Conservation (phyloP, 2,888 invertebrate genomes). For the Orthosia cruda region DNA sequence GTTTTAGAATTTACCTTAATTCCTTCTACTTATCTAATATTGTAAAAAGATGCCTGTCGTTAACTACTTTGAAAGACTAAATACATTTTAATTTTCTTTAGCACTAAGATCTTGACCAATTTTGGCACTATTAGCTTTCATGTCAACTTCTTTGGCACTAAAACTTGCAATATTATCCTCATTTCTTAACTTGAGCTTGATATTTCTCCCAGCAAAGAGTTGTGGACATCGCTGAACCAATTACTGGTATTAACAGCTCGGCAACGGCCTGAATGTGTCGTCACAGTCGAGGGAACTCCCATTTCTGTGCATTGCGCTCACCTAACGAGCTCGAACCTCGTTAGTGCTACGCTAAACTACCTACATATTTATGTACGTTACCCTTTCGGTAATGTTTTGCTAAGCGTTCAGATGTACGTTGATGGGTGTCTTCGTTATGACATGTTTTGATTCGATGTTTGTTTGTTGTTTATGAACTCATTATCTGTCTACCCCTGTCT, state of each 20-base stretch:
- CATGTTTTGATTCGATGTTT: slow-evolving; percentile 7
- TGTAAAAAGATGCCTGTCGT: not conserved
- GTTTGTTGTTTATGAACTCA: not conserved
- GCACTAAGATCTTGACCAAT: not conserved
- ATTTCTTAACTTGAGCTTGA: slow-evolving; percentile 9
- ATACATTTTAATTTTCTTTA: not conserved
- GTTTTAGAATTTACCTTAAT: not conserved
- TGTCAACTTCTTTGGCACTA: not conserved
- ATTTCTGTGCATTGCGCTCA: slow-evolving; percentile 60
- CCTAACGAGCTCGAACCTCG: slow-evolving; percentile 74
- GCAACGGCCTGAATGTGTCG: slow-evolving; percentile 63
- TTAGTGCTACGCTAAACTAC: slow-evolving; percentile 68
- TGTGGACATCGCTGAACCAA: slow-evolving; percentile 56
- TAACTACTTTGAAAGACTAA: not conserved
- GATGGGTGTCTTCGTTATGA: slow-evolving; percentile 27
- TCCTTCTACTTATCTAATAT: not conserved
- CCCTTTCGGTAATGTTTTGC: slow-evolving; percentile 30
- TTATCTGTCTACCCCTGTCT: not conserved
- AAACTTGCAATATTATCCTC: not conserved
- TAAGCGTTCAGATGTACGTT: slow-evolving; percentile 26
- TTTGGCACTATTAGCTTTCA: not conserved
- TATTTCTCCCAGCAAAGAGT: slow-evolving; percentile 22
- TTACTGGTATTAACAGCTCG: slow-evolving; percentile 70
- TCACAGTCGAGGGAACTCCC: slow-evolving; percentile 65
- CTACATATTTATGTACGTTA: slow-evolving; percentile 47